A percentile compares a stretch with the other conserved stretches of the same genome.
Evolutionary conservation across 2,797 vertebrate species (phyloP).

Genomic region (Astyanax mexicanus): DNA sequence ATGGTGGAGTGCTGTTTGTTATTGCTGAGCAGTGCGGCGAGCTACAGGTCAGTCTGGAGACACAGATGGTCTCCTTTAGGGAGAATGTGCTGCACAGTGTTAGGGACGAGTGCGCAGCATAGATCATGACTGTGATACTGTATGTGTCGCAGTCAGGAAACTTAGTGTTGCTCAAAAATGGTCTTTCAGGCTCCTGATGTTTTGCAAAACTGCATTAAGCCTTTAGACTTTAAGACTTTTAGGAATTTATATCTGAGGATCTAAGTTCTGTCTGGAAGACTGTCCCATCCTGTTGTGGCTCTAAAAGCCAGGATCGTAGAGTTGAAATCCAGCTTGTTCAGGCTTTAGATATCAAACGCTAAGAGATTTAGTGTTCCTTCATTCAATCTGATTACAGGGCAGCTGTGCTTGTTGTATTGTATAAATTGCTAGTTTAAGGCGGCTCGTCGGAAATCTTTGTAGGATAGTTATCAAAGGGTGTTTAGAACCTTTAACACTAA

Average conservation of each 20-base stretch:
- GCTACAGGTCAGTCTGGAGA: slow-evolving; percentile 28
- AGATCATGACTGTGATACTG: slow-evolving; percentile 27
- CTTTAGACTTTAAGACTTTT: background rate
- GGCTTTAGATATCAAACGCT: slow-evolving; percentile 16
- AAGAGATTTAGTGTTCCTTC: slow-evolving; percentile 20
- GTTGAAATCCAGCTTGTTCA: background rate
- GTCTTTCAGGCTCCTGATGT: too few relatives aligned
- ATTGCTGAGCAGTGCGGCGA: slow-evolving; percentile 34
- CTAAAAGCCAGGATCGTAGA: slow-evolving; percentile 6
- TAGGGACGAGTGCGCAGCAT: background rate
- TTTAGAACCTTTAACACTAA: slow-evolving; percentile 9
- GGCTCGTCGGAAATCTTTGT: slow-evolving; percentile 5
- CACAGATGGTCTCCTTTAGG: slow-evolving; percentile 45
- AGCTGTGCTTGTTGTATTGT: background rate
- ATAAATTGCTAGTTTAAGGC: slow-evolving; percentile 21
- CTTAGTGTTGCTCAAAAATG: background rate
- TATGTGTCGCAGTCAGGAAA: slow-evolving; percentile 11
- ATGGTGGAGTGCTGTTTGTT: slow-evolving; percentile 44
- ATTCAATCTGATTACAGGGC: slow-evolving; percentile 40
- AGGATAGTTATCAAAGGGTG: slow-evolving; percentile 28
- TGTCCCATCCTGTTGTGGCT: background rate
- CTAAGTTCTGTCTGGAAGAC: slow-evolving; percentile 8
- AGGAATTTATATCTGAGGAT: slow-evolving; percentile 8
- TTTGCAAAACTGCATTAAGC: background rate
- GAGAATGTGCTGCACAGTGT: slow-evolving; percentile 8